A percentile compares a stretch with the other conserved stretches of the same genome.
These are phyloP conservation scores for Leptinotarsa rubiginosa DNA, from an alignment of 2,888 invertebrate species.

Conservation along the genomic window DNA sequence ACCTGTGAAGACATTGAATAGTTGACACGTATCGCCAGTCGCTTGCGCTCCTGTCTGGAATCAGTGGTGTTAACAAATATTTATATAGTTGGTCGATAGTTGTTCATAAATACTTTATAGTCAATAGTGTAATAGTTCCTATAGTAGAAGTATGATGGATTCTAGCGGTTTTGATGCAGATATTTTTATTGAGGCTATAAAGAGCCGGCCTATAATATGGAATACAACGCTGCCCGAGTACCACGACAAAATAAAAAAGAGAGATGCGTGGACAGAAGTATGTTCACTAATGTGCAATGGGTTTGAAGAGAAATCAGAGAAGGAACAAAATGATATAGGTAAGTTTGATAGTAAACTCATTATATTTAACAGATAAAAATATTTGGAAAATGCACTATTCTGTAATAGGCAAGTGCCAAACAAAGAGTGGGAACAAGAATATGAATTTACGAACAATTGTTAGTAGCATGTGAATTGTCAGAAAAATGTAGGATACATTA, in stretches of 20 bases:
- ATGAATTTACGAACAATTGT: slow-evolving; percentile 8
- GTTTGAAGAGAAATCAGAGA: slow-evolving; percentile 16
- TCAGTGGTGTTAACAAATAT: slow-evolving; percentile 9
- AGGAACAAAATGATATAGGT: slow-evolving; percentile 17
- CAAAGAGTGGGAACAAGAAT: slow-evolving; percentile 4
- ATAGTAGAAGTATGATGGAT: slow-evolving; percentile 7
- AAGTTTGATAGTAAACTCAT: slow-evolving; percentile 18
- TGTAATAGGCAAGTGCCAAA: neutral
- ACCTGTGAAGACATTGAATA: slow-evolving; percentile 4
- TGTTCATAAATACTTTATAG: slow-evolving; percentile 1
- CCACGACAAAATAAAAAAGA: slow-evolving; percentile 9
- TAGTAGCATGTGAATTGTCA: slow-evolving; percentile 4
- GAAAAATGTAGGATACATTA: slow-evolving; percentile 6
- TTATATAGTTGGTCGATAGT: neutral
- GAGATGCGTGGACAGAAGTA: slow-evolving; percentile 13
- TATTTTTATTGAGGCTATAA: slow-evolving; percentile 8
- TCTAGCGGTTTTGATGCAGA: slow-evolving; percentile 13
- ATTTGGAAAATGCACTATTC: neutral
- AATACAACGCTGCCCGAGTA: slow-evolving; percentile 13
- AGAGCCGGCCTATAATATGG: slow-evolving; percentile 7
- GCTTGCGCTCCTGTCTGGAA: slow-evolving; percentile 1
- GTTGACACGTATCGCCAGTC: slow-evolving; percentile 5
- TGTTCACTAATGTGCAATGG: slow-evolving; percentile 16
- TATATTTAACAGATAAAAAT: slow-evolving; percentile 14
- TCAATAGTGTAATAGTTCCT: neutral